Evolutionary conservation across 2,797 vertebrate genomes (phyloP), one percentile per base, ranked within the genome.

Genomic region (Acanthiza pusilla): DNA sequence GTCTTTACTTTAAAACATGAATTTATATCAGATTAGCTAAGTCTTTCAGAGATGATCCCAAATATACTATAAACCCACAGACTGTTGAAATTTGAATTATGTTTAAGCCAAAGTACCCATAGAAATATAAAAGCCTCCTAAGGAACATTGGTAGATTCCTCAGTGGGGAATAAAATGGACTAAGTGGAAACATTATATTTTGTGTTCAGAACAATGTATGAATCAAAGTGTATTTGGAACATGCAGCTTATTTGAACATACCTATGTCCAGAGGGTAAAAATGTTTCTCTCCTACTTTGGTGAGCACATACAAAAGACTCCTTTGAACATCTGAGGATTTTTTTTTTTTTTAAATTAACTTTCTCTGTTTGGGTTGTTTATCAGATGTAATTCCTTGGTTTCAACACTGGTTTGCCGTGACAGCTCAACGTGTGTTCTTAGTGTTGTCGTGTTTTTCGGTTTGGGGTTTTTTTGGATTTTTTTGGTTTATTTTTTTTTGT

Each of bases 111-210:
- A 87, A 93, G 61, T 82, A 55, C 30, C 82, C 57, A 47, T 29
- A 87, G 91, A 82, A 91, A 57, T 89, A 48, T 71, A 74, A 95
- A 93, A 92, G 42, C 32, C 57, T 93, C 62, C 19, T 50, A 85
- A 87, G 85, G 40, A 83, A 23, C 65, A 13, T 8, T 50, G 79
- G 36, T 79, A 60, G 79, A 67, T 89, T 85, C 32, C 71, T 93
- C 32, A 76, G 63, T 54, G 75, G 68, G 53, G 53, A 91, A 81
- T 93, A 55, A 83, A 89, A 62, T 30, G 30, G 30, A 13, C 74
- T 79, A 78, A 89, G 40, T 83, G 51, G 79, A 77, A 94, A 85
- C 67, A 68, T 54, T 71, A 15, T 2, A 2, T 73, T 82, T 83
- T 83, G 58, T 70, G 14, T 72, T 95, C 32, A 60, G 51, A 57